phyloP scores from a whole-genome alignment of 2,113 vertebrate genomes.

The Neotoma lepida region DNA sequence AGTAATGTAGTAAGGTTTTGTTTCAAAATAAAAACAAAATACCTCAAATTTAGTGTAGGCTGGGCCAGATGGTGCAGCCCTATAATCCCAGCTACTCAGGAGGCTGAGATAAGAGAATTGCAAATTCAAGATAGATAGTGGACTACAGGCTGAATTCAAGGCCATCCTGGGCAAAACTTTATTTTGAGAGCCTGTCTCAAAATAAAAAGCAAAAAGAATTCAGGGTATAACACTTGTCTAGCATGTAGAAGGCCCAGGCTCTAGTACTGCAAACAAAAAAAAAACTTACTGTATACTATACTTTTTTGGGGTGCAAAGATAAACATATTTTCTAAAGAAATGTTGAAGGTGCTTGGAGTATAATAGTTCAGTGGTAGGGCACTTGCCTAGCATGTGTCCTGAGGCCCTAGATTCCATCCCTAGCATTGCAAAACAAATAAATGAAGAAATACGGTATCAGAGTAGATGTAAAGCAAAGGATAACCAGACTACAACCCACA shows the following conservation, averaged over 20 bases:
- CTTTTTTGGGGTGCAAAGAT: not conserved
- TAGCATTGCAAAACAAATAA: not conserved
- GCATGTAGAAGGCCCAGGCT: not conserved
- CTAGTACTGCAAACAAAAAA: not conserved
- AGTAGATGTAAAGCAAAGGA: too few relatives aligned
- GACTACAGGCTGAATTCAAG: not conserved
- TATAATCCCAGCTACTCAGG: not conserved
- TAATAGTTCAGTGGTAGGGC: not conserved
- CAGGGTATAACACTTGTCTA: not conserved
- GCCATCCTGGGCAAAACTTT: not conserved
- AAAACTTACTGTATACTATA: not conserved
- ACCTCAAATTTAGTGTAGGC: not conserved
- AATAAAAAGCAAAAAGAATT: conserved; percentile 2
- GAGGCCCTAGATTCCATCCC: not conserved
- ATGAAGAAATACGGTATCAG: not conserved
- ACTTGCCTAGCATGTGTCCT: not conserved
- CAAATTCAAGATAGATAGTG: not conserved
- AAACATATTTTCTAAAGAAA: not conserved
- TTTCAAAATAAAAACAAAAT: not conserved
- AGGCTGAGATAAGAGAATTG: not conserved
- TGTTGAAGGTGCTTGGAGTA: not conserved
- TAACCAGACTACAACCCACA: too few relatives aligned
- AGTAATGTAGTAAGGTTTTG: not conserved
- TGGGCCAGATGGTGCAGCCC: not conserved
- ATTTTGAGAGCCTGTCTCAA: not conserved